phyloP scores from a whole-genome alignment of 2,888 invertebrate genomes.

The Dimorphilus gyrociliatus region DNA sequence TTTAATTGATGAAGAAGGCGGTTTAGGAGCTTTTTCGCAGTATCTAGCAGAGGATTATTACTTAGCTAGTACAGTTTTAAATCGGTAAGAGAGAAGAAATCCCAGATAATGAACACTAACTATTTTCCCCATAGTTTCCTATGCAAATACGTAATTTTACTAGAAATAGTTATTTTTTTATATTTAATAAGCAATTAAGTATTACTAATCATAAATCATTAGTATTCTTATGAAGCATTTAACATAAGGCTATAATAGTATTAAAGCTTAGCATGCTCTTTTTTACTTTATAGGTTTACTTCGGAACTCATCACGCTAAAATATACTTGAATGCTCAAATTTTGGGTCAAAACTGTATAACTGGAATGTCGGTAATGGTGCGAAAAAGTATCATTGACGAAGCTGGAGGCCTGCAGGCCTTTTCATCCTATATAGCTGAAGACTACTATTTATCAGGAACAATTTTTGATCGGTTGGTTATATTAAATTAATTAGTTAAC shows the following conservation, averaged over 20 bases:
- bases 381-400: constrained; percentile 74
- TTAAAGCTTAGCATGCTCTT: too few species aligned
- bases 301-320: constrained; percentile 89
- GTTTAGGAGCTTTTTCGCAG: constrained; percentile 70
- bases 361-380: constrained; percentile 92
- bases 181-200: too few species aligned
- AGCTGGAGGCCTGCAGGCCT: constrained; percentile 67
- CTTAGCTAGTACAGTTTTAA: constrained; percentile 71
- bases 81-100: too few species aligned
- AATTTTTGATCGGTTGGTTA: constrained; percentile 49
- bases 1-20: constrained; percentile 72
- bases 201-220: too few species aligned
- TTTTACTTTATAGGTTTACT: constrained; percentile 51
- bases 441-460: constrained; percentile 93
- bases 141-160: too few species aligned
- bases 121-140: too few species aligned
- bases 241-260: too few species aligned
- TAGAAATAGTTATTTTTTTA: too few species aligned
- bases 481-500: too few species aligned
- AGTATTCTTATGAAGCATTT: too few species aligned
- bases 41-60: constrained; percentile 98
- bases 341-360: constrained; percentile 83
- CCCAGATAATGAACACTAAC: too few species aligned
- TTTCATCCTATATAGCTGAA: constrained; percentile 87
- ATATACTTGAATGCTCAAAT: constrained; percentile 84